Conservation (phyloP, 2,888 invertebrate species). For the Drosophila fungiperda region DNA sequence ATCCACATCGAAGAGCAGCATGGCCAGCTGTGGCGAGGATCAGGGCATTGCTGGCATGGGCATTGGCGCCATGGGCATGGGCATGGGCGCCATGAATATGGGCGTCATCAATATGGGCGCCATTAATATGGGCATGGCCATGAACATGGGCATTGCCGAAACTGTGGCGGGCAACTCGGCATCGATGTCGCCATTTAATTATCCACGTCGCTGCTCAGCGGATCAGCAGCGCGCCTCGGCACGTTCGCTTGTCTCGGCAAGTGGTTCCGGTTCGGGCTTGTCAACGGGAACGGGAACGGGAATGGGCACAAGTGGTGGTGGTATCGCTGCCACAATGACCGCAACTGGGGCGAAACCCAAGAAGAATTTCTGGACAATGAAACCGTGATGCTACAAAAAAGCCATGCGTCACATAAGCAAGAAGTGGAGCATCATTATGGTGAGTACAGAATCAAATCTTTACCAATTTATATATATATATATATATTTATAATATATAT, state of each 20-base stretch:
- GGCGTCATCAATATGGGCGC: conserved; percentile 57
- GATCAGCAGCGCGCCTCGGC: conserved; percentile 83
- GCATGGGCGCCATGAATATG: conserved; percentile 17
- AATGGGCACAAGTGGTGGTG: not conserved
- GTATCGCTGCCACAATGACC: conserved; percentile 9
- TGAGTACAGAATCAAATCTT: conserved; percentile 63
- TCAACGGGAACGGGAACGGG: conserved; percentile 6
- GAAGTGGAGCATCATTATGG: conserved; percentile 84
- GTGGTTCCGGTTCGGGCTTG: conserved; percentile 19
- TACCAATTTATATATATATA: too few relatives aligned
- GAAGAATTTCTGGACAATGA: conserved; percentile 85
- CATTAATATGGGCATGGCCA: conserved; percentile 33
- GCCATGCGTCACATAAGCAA: conserved; percentile 82
- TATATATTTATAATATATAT: too few relatives aligned
- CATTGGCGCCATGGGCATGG: conserved; percentile 37
- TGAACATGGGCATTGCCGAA: conserved; percentile 9
- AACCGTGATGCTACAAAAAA: conserved; percentile 85
- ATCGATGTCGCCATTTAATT: conserved; percentile 81
- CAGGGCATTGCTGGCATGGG: conserved; percentile 83
- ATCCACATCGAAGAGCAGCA: conserved; percentile 85
- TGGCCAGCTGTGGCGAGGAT: conserved; percentile 84
- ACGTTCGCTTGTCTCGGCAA: conserved; percentile 70
- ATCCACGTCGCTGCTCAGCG: conserved; percentile 82
- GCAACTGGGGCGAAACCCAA: conserved; percentile 83
- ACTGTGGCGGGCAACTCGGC: conserved; percentile 22